phyloP scores from a whole-genome alignment of 2,888 invertebrate genomes.

The Dynastes maya region DNA sequence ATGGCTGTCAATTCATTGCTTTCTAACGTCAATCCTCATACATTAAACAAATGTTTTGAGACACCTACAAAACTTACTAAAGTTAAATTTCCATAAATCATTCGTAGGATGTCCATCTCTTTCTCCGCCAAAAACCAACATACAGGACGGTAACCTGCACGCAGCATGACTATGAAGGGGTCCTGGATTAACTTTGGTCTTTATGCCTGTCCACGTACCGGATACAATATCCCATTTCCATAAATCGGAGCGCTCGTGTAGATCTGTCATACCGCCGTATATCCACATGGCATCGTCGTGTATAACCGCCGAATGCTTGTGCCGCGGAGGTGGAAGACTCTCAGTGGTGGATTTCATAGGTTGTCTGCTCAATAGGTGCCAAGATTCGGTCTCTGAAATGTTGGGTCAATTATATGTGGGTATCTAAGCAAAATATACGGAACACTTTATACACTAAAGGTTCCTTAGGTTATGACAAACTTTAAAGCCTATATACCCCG shows the following conservation, averaged over 20 bases:
- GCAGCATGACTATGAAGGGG: constrained; percentile 85
- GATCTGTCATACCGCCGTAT: constrained; percentile 91
- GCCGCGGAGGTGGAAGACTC: constrained; percentile 80
- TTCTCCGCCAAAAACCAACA: constrained; percentile 88
- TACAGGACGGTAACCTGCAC: constrained; percentile 82
- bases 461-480: too few species aligned
- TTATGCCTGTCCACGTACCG: constrained; percentile 78
- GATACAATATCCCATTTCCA: constrained; percentile 84
- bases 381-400: constrained; percentile 83
- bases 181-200: constrained; percentile 78
- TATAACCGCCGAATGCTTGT: constrained; percentile 88
- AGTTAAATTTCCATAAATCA: constrained; percentile 89
- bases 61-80: constrained; percentile 73
- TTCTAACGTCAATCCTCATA: too few species aligned
- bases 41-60: too few species aligned
- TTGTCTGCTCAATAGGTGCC: constrained; percentile 77
- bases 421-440: too few species aligned
- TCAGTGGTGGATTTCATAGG: constrained; percentile 65
- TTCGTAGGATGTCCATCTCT: constrained; percentile 80
- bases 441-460: too few species aligned
- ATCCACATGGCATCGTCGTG: constrained; percentile 87
- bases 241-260: constrained; percentile 83
- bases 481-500: too few species aligned
- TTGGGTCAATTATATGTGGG: neutral
- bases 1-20: too few species aligned